phyloP scores from a whole-genome alignment of 2,113 vertebrate genomes.

The Panthera tigris region DNA sequence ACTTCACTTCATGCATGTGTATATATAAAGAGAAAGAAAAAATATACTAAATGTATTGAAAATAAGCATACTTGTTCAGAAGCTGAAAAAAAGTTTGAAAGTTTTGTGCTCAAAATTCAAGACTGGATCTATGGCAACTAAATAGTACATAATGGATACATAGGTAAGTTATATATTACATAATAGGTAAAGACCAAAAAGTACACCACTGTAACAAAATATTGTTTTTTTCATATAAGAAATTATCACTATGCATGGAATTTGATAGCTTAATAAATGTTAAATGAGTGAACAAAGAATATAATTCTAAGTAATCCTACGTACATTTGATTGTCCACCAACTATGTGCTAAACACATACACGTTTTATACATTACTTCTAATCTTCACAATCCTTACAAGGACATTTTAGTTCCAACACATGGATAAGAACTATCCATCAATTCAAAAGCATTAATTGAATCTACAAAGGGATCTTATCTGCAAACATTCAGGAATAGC shows the following conservation, averaged over 20 bases:
- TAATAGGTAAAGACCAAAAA: background rate
- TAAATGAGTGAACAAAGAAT: background rate
- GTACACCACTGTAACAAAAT: background rate
- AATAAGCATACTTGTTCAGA: conserved; percentile 5
- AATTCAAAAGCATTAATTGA: background rate
- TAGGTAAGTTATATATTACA: background rate
- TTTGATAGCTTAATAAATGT: background rate
- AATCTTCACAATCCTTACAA: conserved; percentile 6
- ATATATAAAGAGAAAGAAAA: background rate
- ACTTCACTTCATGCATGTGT: background rate
- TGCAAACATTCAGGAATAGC: background rate
- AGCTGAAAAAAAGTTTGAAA: background rate
- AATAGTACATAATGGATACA: background rate
- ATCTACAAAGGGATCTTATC: background rate
- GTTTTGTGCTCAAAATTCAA: conserved; percentile 31
- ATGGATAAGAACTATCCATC: background rate
- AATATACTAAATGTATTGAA: background rate
- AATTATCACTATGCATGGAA: background rate
- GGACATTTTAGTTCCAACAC: background rate
- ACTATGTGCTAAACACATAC: background rate
- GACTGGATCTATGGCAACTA: background rate
- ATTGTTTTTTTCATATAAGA: background rate
- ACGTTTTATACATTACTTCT: conserved; percentile 2
- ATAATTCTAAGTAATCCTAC: background rate
- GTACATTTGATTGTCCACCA: background rate